Percentiles rank a stretch among this genome's conserved stretches.
phyloP scores from a whole-genome alignment of 2,797 vertebrate genomes.

The Menidia menidia region DNA sequence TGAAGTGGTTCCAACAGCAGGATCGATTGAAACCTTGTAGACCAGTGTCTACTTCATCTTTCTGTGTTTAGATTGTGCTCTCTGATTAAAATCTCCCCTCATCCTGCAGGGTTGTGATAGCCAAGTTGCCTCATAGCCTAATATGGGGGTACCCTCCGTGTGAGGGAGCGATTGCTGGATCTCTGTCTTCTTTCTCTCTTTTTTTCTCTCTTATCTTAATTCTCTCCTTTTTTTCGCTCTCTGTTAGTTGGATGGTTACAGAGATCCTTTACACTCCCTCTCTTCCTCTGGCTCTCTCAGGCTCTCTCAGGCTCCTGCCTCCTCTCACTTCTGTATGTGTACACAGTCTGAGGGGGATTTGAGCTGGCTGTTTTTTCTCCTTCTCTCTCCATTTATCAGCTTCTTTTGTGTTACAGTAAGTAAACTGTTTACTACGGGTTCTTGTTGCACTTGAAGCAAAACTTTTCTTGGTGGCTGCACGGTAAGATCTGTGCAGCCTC shows the following conservation, averaged over 20 bases:
- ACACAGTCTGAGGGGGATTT: constrained; percentile 65
- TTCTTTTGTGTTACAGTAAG: constrained; percentile 62
- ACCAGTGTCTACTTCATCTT: constrained; percentile 34
- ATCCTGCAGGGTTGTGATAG: constrained; percentile 41
- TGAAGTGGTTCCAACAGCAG: constrained; percentile 35
- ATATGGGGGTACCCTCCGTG: constrained; percentile 80
- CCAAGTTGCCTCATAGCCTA: constrained; percentile 75
- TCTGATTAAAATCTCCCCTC: constrained; percentile 74
- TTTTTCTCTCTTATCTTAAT: constrained; percentile 21
- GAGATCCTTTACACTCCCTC: constrained; percentile 28
- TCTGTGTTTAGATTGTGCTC: constrained; percentile 60
- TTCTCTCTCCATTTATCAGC: constrained; percentile 45
- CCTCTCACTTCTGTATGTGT: constrained; percentile 57
- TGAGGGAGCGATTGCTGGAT: constrained; percentile 38
- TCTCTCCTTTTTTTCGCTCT: constrained; percentile 32
- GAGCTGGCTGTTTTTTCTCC: constrained; percentile 43
- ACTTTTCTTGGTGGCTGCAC: constrained; percentile 35
- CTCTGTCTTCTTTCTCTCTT: constrained; percentile 7
- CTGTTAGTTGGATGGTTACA: constrained; percentile 26
- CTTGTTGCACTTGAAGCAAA: constrained; percentile 3
- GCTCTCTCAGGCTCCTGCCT: constrained; percentile 39
- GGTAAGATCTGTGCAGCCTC: constrained; percentile 6
- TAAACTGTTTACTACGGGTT: constrained; percentile 52
- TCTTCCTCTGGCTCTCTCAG: constrained; percentile 29
- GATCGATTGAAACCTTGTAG: constrained; percentile 64